Base-by-base conservation (phyloP, 1,140 invertebrate genomes). In the Bombus confusus region DNA sequence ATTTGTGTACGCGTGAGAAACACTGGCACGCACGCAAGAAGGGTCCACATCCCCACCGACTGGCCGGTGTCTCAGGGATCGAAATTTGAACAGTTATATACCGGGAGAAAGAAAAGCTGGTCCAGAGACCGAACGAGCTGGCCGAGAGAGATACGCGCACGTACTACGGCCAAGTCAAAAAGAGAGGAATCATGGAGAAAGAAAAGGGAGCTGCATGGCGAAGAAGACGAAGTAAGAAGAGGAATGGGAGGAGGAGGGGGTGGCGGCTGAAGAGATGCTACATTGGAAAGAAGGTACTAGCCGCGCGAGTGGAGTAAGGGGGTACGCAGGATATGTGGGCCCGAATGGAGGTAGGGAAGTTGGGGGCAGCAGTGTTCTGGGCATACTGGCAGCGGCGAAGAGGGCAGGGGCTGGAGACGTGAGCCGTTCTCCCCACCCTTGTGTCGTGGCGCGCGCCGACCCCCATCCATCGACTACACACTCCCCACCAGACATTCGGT, bases 41-140 rank as follows among this genome's bases (percentile, higher is more conserved):
- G 91, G 92, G 90, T 93, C 91, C 85, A 77, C 80, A 90, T 90
- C 90, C 89, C 88, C 92, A 91, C 90, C 87, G 87, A 82, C 86
- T 72, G 86, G 86, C 83, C 88, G 69, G 78, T 91, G 86, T 91
- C 85, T 88, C 88, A 88, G 83, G 88, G 86, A 93, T 93, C 92
- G 93, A 95, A 95, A 95, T 94, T 94, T 93, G 93, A 94, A 95
- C 94, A 95, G 94, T 94, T 95, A 66, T 66, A 66, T 66, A 94
- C 92, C 91, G 92, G 88, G 91, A 92, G 92, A 91, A 92, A 93
- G 88, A 94, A 93, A 94, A 93, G 92, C 92, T 93, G 93, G 92
- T 93, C 91, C 92, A 92, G 91, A 84, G 92, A 78, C 31, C 79
- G 57, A 77, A 39, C 62, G 68, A 85, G 71, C 52, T 22, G 47